These are phyloP conservation scores for Tragulus kanchil DNA, from an alignment of 2,113 vertebrate species.

Conservation along the genomic window DNA sequence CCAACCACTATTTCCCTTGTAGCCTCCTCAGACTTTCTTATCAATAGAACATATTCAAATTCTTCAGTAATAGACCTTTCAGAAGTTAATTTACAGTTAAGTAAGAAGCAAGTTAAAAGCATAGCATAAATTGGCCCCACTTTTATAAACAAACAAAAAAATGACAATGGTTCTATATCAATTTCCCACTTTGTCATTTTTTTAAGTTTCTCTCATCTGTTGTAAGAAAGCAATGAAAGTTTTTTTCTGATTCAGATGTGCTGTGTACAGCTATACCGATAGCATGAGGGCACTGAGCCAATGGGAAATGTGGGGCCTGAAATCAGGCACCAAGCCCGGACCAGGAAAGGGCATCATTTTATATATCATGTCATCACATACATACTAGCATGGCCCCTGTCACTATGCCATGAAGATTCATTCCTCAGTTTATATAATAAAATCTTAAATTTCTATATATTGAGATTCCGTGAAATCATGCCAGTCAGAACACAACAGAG, in stretches of 20 bases:
- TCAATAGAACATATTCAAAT: neutral
- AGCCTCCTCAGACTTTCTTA: neutral
- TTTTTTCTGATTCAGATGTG: neutral
- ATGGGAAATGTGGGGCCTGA: neutral
- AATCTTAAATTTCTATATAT: slow-evolving; percentile 31
- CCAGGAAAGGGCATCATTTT: neutral
- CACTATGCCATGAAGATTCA: neutral
- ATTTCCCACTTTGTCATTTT: slow-evolving; percentile 27
- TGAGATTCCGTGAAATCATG: slow-evolving; percentile 44
- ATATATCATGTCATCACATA: neutral
- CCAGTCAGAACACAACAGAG: neutral
- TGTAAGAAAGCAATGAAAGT: neutral
- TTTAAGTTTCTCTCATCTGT: neutral
- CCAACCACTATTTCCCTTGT: neutral
- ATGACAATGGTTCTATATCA: neutral
- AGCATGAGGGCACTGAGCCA: neutral
- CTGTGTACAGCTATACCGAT: neutral
- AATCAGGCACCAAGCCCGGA: neutral
- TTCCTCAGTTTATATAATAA: slow-evolving; percentile 5
- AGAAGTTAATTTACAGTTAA: slow-evolving; percentile 40
- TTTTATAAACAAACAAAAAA: slow-evolving; percentile 51
- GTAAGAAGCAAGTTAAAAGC: slow-evolving; percentile 16
- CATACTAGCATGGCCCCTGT: neutral
- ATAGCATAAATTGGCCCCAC: neutral
- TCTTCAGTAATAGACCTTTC: slow-evolving; percentile 12